These are phyloP conservation scores for Euplagia quadripunctaria DNA, from an alignment of 2,888 invertebrate species.

Conservation along the genomic window DNA sequence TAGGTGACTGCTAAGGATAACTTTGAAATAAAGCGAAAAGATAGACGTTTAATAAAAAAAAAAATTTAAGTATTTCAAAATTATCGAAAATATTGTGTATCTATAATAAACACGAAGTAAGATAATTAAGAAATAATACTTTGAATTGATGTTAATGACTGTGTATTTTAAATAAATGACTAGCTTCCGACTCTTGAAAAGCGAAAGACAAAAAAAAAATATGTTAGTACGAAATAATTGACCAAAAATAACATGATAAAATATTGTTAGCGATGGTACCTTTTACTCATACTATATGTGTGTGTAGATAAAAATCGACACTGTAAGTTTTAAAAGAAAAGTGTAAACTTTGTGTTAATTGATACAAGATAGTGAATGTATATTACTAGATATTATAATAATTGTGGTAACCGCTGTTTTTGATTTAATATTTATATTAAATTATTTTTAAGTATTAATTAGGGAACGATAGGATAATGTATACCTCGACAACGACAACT, in stretches of 20 bases:
- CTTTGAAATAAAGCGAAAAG: no score
- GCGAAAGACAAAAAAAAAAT: no score
- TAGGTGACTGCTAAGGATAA: no score
- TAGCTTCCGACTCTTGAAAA: neutral
- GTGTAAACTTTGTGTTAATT: constrained; percentile 37
- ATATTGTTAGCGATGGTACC: constrained; percentile 23
- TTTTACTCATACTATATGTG: neutral
- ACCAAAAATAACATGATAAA: neutral
- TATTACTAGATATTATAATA: constrained; percentile 11
- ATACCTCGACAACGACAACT: neutral
- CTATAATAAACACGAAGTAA: neutral
- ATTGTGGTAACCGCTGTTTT: neutral
- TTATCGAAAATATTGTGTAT: no score
- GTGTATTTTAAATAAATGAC: neutral
- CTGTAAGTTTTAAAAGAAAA: constrained; percentile 30
- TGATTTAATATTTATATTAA: neutral
- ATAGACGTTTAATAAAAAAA: no score
- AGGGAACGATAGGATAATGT: neutral
- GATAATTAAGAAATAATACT: neutral
- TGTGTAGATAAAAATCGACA: constrained; percentile 32
- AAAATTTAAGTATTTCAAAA: no score
- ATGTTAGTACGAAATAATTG: neutral
- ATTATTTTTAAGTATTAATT: neutral
- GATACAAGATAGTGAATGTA: constrained; percentile 24
- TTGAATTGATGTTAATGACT: neutral